Base-by-base conservation (phyloP, 2,888 invertebrate genomes). In the Andrena bucephala region DNA sequence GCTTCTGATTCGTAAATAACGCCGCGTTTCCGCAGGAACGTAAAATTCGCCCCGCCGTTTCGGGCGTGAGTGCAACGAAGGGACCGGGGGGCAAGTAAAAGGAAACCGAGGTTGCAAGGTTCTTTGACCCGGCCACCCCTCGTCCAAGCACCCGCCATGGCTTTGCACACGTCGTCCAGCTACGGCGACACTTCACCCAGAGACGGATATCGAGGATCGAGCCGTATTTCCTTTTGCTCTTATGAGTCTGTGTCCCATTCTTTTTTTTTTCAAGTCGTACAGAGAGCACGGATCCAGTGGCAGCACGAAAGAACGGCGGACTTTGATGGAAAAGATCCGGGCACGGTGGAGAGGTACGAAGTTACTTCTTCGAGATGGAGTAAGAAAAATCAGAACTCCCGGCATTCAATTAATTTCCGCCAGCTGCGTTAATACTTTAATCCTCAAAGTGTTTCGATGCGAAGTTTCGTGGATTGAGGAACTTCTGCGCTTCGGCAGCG, bases 71-170 rank as follows among this genome's bases (percentile, higher is more conserved):
- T 16, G 3, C 20, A 3, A 10, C 20, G 63, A 54, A 48, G 20
- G 65, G 33, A 42, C 1, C 10, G 24, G 10, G 16, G 36, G 54
- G 52, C 16, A 67, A 63, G 82, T 80, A 72, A 89, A 86, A 83
- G 85, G 50, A 73, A 83, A 68, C 75, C 65, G 50, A 76, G 69
- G 16, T 70, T 85, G 72, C 65, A 54, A 42, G 82, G 76, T 83
- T 87, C 89, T 90, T 90, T 91, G 89, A 91, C 87, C 87, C 84
- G 86, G 79, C 84, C 85, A 86, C 85, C 42, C 86, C 86, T 82
- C 81, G 82, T 76, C 63, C 66, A 78, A 80, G 73, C 73, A 71
- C 80, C 50, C 33, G 33, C 50, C 48, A 36, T 76, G 59, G 69
- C 73, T 77, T 77, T 70, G 60, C 62, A 57, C 63, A 54, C 81